Percentiles rank a stretch among this genome's conserved stretches.
Conservation (phyloP, 37 sponge, comb jelly and placozoan genomes). For the Diacarnus erythraeanus region DNA sequence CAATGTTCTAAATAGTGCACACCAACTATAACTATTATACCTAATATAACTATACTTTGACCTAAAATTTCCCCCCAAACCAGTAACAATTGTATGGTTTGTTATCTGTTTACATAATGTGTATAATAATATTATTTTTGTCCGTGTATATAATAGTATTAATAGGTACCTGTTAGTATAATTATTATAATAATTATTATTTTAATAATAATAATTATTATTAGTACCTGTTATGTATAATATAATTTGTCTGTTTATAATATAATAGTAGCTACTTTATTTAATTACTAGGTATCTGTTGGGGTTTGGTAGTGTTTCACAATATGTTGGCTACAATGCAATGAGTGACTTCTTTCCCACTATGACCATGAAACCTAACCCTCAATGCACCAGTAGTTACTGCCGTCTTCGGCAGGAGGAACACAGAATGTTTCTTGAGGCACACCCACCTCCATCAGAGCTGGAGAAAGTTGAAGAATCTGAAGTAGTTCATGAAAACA, state of each 20-base stretch:
- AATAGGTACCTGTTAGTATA: neutral
- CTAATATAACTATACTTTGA: no score
- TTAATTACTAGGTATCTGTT: constrained; percentile 62
- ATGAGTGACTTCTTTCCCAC: constrained; percentile 93
- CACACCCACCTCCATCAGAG: constrained; percentile 11
- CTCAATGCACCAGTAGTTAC: constrained; percentile 76
- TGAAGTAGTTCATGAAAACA: constrained; percentile 73
- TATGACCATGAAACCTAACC: constrained; percentile 90
- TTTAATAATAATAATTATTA: neutral
- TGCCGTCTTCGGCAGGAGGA: constrained; percentile 70
- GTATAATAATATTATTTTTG: no score
- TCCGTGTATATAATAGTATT: neutral
- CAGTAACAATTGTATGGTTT: no score
- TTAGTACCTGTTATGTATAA: no score
- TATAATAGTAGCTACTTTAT: neutral
- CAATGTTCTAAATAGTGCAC: no score
- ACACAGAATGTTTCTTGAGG: constrained; percentile 25
- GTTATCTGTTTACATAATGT: no score
- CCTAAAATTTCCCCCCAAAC: no score
- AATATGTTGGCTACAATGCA: constrained; percentile 96
- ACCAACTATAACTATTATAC: no score
- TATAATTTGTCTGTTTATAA: neutral
- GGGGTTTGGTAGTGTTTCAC: constrained; percentile 84
- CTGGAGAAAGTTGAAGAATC: constrained; percentile 8
- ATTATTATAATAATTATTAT: neutral